Conservation (phyloP, 2,797 vertebrate genomes). For the Micromesistius poutassou region DNA sequence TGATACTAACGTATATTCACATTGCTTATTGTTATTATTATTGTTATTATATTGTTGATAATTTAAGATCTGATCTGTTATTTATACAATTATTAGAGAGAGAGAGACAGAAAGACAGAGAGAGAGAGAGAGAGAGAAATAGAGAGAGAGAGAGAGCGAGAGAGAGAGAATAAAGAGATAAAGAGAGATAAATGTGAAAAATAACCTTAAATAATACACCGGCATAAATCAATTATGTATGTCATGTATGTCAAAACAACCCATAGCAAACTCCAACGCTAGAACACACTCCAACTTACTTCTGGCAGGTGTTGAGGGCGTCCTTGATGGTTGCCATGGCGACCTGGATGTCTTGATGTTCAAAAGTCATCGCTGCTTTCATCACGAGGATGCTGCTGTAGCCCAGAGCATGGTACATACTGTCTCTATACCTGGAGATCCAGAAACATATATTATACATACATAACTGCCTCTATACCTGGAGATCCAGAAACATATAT, state of each 20-base stretch:
- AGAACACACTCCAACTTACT: conserved; percentile 64
- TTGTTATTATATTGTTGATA: too few species aligned
- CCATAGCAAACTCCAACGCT: background rate
- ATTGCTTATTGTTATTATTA: too few species aligned
- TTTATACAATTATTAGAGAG: too few species aligned
- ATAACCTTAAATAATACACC: background rate
- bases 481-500: conserved; percentile 25
- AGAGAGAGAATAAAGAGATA: background rate
- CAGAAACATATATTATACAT: conserved; percentile 20
- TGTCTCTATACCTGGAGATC: conserved; percentile 38
- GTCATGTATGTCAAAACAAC: background rate
- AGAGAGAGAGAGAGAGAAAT: background rate
- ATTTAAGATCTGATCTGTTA: too few species aligned
- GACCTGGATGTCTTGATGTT: conserved; percentile 89
- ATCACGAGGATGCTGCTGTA: conserved; percentile 94
- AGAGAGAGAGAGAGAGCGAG: background rate
- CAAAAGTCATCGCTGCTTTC: conserved; percentile 95
- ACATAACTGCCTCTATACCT: background rate
- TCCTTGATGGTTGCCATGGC: conserved; percentile 91
- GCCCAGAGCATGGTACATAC: conserved; percentile 94
- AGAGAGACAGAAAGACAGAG: too few species aligned
- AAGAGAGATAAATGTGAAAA: background rate
- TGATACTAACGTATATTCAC: too few species aligned
- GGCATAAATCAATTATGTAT: background rate
- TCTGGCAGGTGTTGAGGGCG: conserved; percentile 90